Evolutionary conservation across 2,797 vertebrate genomes (phyloP).

Genomic region (Bryconaethiops microstoma): DNA sequence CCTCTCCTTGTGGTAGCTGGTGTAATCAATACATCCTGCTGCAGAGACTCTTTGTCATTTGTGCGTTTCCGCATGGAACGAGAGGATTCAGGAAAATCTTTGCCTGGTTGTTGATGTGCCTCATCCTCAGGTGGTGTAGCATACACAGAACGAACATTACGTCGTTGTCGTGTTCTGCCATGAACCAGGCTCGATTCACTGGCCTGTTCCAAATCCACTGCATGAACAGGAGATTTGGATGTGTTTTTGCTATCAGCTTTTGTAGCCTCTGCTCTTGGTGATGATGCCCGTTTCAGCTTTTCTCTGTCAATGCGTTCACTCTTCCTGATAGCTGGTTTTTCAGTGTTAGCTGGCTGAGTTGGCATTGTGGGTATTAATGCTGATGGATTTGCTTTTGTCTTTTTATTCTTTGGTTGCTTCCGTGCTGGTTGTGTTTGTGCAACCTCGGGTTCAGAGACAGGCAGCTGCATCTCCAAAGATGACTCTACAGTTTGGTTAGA

Average conservation of each 20-base stretch:
- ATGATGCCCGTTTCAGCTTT: conserved; percentile 90
- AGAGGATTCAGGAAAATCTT: conserved; percentile 83
- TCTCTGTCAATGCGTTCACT: conserved; percentile 96
- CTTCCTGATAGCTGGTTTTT: conserved; percentile 92
- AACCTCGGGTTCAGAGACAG: conserved; percentile 79
- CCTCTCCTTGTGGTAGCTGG: conserved; percentile 76
- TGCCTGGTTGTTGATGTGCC: conserved; percentile 75
- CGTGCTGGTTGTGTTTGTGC: conserved; percentile 82
- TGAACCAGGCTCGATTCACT: conserved; percentile 85
- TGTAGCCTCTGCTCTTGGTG: conserved; percentile 86
- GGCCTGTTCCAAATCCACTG: conserved; percentile 82
- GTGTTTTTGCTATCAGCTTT: conserved; percentile 84
- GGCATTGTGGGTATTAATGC: conserved; percentile 73
- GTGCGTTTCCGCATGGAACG: conserved; percentile 89
- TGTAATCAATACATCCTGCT: conserved; percentile 76
- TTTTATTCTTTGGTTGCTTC: conserved; percentile 89
- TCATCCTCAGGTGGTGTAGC: conserved; percentile 89
- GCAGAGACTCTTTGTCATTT: conserved; percentile 82
- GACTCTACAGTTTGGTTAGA: conserved; percentile 75
- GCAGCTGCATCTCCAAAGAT: conserved; percentile 74
- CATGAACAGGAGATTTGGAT: conserved; percentile 86
- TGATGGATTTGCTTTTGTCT: conserved; percentile 80
- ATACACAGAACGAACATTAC: conserved; percentile 95
- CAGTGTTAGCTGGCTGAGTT: conserved; percentile 64
- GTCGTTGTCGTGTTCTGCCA: conserved; percentile 86